A percentile compares a stretch with the other conserved stretches of the same genome.
These are phyloP conservation scores for Pangasius macronema DNA, from an alignment of 2,797 vertebrate species.

Conservation along the genomic window DNA sequence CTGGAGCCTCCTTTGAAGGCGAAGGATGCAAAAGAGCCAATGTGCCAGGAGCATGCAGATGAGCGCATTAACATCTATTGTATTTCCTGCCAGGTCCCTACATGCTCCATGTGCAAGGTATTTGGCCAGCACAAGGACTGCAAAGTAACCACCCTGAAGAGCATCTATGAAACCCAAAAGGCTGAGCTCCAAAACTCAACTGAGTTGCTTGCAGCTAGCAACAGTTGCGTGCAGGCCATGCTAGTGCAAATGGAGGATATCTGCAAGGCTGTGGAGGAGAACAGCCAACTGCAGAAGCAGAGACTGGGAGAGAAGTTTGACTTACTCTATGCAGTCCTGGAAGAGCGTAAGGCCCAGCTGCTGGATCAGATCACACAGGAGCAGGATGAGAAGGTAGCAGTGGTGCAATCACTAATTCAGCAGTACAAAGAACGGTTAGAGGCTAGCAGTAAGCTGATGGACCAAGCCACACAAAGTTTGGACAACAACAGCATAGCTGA, in stretches of 20 bases:
- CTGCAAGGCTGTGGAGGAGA: constrained; percentile 78
- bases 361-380: constrained; percentile 75
- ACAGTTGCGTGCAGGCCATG: constrained; percentile 77
- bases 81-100: constrained; percentile 83
- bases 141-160: constrained; percentile 82
- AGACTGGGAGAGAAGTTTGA: constrained; percentile 81
- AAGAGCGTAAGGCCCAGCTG: constrained; percentile 80
- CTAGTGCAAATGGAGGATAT: constrained; percentile 83
- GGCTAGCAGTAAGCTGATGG: constrained; percentile 77
- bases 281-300: constrained; percentile 77
- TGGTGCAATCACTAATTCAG: constrained; percentile 71
- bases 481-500: constrained; percentile 74
- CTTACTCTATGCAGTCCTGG: constrained; percentile 75
- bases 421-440: constrained; percentile 80
- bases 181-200: constrained; percentile 82
- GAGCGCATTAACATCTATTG: constrained; percentile 93
- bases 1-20: constrained; percentile 61
- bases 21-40: constrained; percentile 68
- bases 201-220: constrained; percentile 84
- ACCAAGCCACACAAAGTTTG: constrained; percentile 78
- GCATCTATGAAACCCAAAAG: constrained; percentile 84
- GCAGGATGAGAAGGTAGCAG: constrained; percentile 75
- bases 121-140: constrained; percentile 89
- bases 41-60: constrained; percentile 85
- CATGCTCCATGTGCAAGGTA: constrained; percentile 94